Base-by-base conservation (phyloP, 64 coral and sea anemone species). In the Catalaphyllia jardinei region DNA sequence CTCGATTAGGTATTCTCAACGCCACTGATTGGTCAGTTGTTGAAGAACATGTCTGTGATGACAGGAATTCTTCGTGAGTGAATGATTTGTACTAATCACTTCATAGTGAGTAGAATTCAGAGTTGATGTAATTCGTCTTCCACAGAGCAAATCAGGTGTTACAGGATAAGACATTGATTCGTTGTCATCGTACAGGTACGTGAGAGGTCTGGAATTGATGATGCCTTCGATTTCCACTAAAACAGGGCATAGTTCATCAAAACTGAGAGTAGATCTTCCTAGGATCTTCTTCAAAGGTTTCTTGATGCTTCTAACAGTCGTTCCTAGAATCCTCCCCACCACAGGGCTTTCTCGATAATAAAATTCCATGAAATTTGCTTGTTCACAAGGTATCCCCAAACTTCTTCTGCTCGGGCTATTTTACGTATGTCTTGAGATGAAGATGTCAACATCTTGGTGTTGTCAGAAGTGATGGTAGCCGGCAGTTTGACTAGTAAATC, bases 11-110 rank as follows among this genome's bases (percentile, higher is more conserved):
- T 24, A 67, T 67, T 67, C 63, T 67, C 63, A 8, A 67, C 63
- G 63, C 90, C 90, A 87, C 52, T 78, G 90, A 57, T 74, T 92
- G 25, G 83, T 52, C 27, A 86, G 54, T 67, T 73, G 72, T 31
- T 78, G 82, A 54, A 92, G 90, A 62, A 92, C 52, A 87, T 87
- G 76, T 29, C 79, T 87, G 60, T 92, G 83, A 52, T 80, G 76
- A 52, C 67, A n/a, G 49, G 19, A 30, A 11, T 82, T 86, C 86
- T 42, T 87, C 2, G 91, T 87, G 12, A 92, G 83, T 10, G 91
- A 87, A 18, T 77, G 57, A 25, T 92, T 42, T 4, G 83, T 79
- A 59, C 91, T 92, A 55, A 87, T 86, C 10, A 92, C 69, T 61
- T 92, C 91, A 50, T 91, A 50, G 73, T 91, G 65, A 31, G 72